Conservation (phyloP, 2,888 invertebrate genomes). For the Nomada fucata region DNA sequence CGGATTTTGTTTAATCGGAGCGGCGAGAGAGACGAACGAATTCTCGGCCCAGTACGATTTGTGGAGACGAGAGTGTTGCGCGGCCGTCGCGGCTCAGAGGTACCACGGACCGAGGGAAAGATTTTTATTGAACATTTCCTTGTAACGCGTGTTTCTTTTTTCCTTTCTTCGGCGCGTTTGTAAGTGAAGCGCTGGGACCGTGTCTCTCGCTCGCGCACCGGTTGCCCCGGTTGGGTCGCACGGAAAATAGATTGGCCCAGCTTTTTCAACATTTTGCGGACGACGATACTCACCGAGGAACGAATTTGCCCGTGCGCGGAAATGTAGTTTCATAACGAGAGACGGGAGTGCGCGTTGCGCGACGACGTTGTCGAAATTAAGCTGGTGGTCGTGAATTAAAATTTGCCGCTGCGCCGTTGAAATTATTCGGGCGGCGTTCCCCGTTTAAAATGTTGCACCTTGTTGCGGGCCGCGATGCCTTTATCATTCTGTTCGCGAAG, state of each 20-base stretch:
- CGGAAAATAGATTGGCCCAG: too few species aligned
- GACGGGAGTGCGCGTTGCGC: not conserved
- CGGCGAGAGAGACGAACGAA: not conserved
- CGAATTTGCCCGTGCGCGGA: too few species aligned
- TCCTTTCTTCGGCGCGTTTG: too few species aligned
- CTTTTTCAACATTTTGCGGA: too few species aligned
- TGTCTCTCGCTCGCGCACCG: too few species aligned
- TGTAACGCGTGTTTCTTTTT: not conserved
- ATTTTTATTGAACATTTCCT: not conserved
- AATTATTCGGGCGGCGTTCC: not conserved
- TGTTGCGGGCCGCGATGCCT: not conserved
- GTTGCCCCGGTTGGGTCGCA: too few species aligned
- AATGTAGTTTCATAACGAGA: not conserved
- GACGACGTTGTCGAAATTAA: not conserved
- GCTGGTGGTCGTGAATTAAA: not conserved
- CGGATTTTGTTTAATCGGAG: not conserved
- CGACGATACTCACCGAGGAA: too few species aligned
- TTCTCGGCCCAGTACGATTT: not conserved
- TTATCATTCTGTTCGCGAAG: not conserved
- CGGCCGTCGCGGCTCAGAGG: too few species aligned
- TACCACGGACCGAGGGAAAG: too few species aligned
- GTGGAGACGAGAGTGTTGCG: not conserved
- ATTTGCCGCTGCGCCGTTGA: not conserved
- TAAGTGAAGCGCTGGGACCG: too few species aligned
- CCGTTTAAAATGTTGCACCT: not conserved